phyloP scores from a whole-genome alignment of 2,888 invertebrate genomes.

The Trachelus iudaicus region DNA sequence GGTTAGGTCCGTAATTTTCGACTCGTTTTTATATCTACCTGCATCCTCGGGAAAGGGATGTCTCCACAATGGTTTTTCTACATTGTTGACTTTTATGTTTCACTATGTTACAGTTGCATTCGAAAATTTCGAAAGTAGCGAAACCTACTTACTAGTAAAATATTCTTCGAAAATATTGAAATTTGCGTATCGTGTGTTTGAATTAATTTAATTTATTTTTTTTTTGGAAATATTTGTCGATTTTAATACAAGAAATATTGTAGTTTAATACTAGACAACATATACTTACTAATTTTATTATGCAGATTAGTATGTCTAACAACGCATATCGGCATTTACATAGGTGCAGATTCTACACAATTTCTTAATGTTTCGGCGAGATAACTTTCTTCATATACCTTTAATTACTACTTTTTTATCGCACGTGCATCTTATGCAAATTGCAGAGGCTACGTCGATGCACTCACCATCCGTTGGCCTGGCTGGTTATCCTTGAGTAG shows the following conservation, averaged over 20 bases:
- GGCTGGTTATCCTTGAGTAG: conserved; percentile 21
- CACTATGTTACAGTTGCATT: neutral
- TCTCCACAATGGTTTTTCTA: neutral
- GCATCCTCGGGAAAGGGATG: neutral
- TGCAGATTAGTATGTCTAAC: neutral
- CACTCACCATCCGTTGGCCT: conserved; percentile 35
- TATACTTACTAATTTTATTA: neutral
- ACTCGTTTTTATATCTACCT: conserved; percentile 8
- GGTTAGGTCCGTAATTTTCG: conserved; percentile 39
- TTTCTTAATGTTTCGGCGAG: neutral
- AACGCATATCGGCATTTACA: neutral
- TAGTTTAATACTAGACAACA: too few species aligned
- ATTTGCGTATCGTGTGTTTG: too few species aligned
- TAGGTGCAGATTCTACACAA: neutral
- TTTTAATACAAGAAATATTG: neutral
- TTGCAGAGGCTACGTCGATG: conserved; percentile 41
- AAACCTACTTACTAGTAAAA: neutral
- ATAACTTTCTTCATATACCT: neutral
- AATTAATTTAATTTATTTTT: neutral
- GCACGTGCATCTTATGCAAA: conserved; percentile 53
- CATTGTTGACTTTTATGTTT: neutral
- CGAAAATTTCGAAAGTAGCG: neutral
- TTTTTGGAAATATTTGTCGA: neutral
- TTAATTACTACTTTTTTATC: conserved; percentile 36
- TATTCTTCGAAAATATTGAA: neutral